Percentiles rank a stretch among this genome's conserved stretches.
Conservation (phyloP, 2,797 vertebrate genomes). For the Muraenolepis orangiensis region DNA sequence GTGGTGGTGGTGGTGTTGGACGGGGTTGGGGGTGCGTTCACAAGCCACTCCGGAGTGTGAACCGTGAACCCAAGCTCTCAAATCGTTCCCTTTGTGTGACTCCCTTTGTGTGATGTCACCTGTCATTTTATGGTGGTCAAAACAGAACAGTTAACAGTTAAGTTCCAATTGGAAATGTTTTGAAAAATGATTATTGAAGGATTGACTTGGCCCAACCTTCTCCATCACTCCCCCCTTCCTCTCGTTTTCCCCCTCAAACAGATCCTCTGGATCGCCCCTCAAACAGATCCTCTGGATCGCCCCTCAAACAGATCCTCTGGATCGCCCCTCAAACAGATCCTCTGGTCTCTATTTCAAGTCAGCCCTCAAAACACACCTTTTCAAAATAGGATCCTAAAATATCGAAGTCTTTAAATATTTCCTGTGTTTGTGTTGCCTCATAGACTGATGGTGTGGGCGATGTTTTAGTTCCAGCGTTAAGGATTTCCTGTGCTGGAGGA, state of each 20-base stretch:
- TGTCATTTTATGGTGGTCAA: not conserved
- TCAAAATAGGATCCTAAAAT: not conserved
- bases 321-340: not conserved
- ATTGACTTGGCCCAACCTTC: not conserved
- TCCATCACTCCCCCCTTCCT: not conserved
- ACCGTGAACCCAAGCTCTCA: conserved; percentile 23
- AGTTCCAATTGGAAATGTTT: no score
- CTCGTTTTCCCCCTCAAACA: no score
- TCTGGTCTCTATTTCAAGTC: not conserved
- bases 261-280: no score
- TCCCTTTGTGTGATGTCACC: conserved; percentile 3
- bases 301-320: not conserved
- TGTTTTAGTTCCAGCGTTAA: not conserved
- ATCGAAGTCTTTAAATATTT: not conserved
- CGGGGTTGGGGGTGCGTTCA: conserved; percentile 54
- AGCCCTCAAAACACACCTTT: no score
- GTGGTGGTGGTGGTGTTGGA: conserved; percentile 36
- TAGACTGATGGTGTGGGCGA: not conserved
- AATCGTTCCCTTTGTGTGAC: conserved; percentile 11
- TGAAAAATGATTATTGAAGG: no score
- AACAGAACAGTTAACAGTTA: no score
- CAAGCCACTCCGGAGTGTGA: conserved; percentile 17
- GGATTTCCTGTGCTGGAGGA: not conserved
- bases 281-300: no score
- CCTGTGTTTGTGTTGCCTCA: not conserved